These are phyloP conservation scores for Orycteropus afer DNA, from an alignment of 2,113 vertebrate species.

Conservation along the genomic window DNA sequence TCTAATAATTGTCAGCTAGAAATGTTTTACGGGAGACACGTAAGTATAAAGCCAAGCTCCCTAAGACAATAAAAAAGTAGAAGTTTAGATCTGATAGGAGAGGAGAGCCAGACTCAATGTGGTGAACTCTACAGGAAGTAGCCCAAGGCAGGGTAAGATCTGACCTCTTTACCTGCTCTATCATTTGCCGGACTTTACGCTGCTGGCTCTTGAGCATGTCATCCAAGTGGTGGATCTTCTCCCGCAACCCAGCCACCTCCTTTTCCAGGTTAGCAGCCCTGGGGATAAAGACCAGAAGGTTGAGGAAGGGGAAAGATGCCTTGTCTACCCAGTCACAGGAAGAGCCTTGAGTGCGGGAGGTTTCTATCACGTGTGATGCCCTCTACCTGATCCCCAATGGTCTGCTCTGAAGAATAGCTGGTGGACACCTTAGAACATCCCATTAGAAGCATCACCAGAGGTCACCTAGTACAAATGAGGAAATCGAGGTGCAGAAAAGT, in stretches of 20 bases:
- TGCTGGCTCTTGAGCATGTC: conserved; percentile 98
- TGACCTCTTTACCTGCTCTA: conserved; percentile 91
- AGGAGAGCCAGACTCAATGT: not conserved
- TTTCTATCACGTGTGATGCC: not conserved
- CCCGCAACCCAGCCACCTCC: conserved; percentile 92
- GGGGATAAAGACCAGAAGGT: not conserved
- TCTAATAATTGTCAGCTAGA: fast-evolving
- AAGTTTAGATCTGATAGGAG: too few species aligned
- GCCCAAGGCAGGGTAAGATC: not conserved
- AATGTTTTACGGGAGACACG: fast-evolving
- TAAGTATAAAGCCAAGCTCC: fast-evolving
- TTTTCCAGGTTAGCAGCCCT: conserved; percentile 92
- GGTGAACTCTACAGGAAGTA: too few species aligned
- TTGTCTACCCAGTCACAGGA: not conserved
- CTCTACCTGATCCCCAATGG: not conserved
- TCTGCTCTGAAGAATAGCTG: not conserved
- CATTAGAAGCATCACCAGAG: not conserved
- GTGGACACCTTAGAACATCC: not conserved
- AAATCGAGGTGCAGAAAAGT: not conserved
- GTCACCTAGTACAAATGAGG: not conserved
- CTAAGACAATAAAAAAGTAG: not conserved
- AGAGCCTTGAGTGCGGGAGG: not conserved
- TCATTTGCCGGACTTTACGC: conserved; percentile 97
- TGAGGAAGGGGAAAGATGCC: not conserved
- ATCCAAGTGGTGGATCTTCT: conserved; percentile 96